Base-by-base conservation (phyloP, 2,888 invertebrate genomes). In the Conus canariensis region DNA sequence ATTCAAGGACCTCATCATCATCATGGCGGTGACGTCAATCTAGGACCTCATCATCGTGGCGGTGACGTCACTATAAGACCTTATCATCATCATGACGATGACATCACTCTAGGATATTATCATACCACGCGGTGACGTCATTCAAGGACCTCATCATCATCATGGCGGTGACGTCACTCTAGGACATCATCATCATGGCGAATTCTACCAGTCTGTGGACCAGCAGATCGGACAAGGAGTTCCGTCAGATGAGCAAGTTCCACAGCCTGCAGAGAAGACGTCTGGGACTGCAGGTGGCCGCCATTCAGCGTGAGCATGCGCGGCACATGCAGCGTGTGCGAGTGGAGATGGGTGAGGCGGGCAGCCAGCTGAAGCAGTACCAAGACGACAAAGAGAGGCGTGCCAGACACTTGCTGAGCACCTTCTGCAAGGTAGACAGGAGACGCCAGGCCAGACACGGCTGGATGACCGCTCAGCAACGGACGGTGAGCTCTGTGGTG, bases 171-270 rank as follows among this genome's bases (percentile, higher is more conserved):
- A 45, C 45, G 45, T 45, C 45, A 45, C 45, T 45, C 45, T 45
- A 45, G 45, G 4, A 45, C 45, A 0, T 45, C 4, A 45, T 70
- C n/a, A 70, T n/a, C 25, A 89, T 89, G 89, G 85, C 89, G 14
- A 58, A 74, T 30, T 89, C 85, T 59, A 56, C 89, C 14, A 85
- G 83, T 25, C 89, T 89, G 74, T 89, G 89, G 89, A 89, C 89
- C 85, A 89, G 89, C 60, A 25, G 70, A 7, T 74, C 74, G 8
- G 89, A 89, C 59, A 83, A 67, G 25, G 89, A 89, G 85, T 89
- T 89, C 74, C 89, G 85, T 22, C 85, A 85, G 22, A 70, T 89
- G 25, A 89, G 85, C 85, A 85, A 89, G 59, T 56, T 74, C 89
- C 67, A 89, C 67, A 83, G 85, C 25, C 85, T 89, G 25, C 30